phyloP scores from a whole-genome alignment of 1,140 invertebrate genomes.

The Drosophila nigromelanica region DNA sequence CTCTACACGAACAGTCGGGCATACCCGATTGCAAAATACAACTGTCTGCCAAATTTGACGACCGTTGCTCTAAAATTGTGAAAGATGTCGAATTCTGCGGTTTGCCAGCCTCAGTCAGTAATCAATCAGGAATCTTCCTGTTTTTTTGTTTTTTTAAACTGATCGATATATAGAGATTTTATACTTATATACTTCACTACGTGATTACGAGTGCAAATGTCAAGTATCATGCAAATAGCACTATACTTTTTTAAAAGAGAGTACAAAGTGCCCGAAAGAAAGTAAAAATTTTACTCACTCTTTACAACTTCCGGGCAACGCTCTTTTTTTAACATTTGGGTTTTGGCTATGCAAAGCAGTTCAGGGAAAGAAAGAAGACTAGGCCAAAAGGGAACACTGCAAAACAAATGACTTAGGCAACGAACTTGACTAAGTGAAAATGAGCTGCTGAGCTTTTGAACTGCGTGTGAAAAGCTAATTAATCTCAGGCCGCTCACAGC shows the following conservation, averaged over 20 bases:
- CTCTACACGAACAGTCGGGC: neutral
- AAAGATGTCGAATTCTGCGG: too few relatives aligned
- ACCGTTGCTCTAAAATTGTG: too few relatives aligned
- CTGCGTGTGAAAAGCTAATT: constrained; percentile 1
- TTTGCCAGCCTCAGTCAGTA: too few relatives aligned
- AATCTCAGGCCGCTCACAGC: too few relatives aligned
- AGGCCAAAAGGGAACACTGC: constrained; percentile 27
- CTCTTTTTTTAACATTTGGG: constrained; percentile 19
- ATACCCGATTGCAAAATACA: too few relatives aligned
- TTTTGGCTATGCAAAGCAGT: constrained; percentile 67
- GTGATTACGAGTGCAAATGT: neutral
- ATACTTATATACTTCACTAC: neutral
- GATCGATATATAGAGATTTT: too few relatives aligned
- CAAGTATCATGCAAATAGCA: neutral
- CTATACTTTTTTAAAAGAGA: constrained; percentile 2
- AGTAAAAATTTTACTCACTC: constrained; percentile 55
- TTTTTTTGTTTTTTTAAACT: too few relatives aligned
- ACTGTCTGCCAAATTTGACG: too few relatives aligned
- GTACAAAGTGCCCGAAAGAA: constrained; percentile 40
- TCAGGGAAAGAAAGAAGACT: constrained; percentile 45
- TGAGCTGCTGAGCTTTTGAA: constrained; percentile 58
- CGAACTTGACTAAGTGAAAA: constrained; percentile 70
- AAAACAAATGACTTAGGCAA: constrained; percentile 63
- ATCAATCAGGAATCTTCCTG: too few relatives aligned
- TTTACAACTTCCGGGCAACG: constrained; percentile 62